Percentiles rank a stretch among this genome's conserved stretches.
These are phyloP conservation scores for Clarias batrachus DNA, from an alignment of 2,113 vertebrate species.

Conservation along the genomic window DNA sequence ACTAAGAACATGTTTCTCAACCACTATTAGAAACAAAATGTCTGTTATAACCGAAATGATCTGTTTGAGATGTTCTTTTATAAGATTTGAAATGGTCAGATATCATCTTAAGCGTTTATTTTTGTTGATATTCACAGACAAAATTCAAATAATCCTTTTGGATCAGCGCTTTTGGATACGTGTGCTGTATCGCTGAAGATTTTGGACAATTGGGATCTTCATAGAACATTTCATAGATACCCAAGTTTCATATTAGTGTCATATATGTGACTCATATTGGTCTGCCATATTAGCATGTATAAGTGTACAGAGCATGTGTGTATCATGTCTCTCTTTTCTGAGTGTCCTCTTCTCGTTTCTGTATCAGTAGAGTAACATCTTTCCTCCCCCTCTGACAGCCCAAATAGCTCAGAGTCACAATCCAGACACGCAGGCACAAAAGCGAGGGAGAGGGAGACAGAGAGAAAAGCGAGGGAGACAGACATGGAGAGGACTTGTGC, in stretches of 20 bases:
- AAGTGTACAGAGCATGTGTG: neutral
- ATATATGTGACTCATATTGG: neutral
- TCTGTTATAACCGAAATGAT: neutral
- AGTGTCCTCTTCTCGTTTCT: neutral
- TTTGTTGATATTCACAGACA: neutral
- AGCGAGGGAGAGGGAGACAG: neutral
- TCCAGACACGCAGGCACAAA: constrained; percentile 20
- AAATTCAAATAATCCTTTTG: neutral
- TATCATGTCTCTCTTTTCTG: constrained; percentile 5
- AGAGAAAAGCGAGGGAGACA: constrained; percentile 30
- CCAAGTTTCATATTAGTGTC: neutral
- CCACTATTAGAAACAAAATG: neutral
- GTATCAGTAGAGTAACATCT: constrained; percentile 18
- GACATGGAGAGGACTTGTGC: constrained; percentile 18
- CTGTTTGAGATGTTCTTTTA: neutral
- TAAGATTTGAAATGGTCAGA: neutral
- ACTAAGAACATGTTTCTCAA: neutral
- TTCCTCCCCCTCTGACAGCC: constrained; percentile 15
- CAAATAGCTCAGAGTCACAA: constrained; percentile 26
- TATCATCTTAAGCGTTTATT: neutral
- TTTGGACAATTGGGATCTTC: neutral
- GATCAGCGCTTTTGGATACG: neutral
- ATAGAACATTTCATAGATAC: neutral
- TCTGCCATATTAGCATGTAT: neutral
- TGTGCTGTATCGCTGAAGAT: neutral